phyloP scores from a whole-genome alignment of 2,113 vertebrate species.

The Ameiurus melas region DNA sequence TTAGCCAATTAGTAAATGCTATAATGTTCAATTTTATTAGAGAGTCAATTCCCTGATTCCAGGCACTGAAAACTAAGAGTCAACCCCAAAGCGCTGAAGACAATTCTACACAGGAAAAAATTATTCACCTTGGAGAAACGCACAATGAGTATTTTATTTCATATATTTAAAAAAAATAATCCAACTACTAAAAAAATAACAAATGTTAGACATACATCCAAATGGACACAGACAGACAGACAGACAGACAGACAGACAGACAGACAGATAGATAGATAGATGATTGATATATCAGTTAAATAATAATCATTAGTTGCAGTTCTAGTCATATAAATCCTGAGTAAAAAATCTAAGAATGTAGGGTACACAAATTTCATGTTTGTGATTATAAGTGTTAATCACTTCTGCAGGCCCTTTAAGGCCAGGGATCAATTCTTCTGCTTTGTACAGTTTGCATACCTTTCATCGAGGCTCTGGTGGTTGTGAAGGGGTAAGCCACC shows the following conservation, averaged over 20 bases:
- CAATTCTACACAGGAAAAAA: not conserved
- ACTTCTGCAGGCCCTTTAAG: not conserved
- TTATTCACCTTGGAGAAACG: not conserved
- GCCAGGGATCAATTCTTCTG: not conserved
- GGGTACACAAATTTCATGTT: not conserved
- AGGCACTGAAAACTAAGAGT: not conserved
- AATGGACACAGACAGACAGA: no score
- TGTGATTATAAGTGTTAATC: not conserved
- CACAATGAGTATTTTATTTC: not conserved
- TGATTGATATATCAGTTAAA: not conserved
- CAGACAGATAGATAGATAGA: no score
- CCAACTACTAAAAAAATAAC: not conserved
- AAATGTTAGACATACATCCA: no score
- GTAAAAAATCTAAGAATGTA: not conserved
- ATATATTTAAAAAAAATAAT: not conserved
- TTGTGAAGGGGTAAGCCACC: constrained; percentile 75
- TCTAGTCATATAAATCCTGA: not conserved
- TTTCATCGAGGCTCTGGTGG: constrained; percentile 81
- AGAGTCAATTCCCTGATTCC: not conserved
- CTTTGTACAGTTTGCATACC: constrained; percentile 67
- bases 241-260: no score
- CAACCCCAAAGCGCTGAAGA: not conserved
- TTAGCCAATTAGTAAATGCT: not conserved
- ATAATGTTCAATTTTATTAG: not conserved
- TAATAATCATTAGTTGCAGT: not conserved